Conservation (phyloP, 2,113 vertebrate species). For the Eulemur macaco region DNA sequence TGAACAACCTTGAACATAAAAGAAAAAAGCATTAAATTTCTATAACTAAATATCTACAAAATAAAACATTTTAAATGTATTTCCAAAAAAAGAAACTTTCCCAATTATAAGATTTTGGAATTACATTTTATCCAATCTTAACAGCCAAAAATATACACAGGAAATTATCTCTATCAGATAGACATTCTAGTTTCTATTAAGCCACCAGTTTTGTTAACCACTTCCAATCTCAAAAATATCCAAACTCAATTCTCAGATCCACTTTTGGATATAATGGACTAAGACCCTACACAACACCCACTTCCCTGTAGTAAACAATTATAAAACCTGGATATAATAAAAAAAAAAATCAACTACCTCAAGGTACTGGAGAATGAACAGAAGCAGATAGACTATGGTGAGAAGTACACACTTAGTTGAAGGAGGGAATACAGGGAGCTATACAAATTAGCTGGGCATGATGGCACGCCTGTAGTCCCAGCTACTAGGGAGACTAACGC, state of each 20-base stretch:
- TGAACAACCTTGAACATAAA: conserved; percentile 92
- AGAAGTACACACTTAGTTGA: not conserved
- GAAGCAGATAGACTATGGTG: not conserved
- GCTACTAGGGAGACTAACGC: too few relatives aligned
- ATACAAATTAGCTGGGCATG: not conserved
- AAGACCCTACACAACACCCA: not conserved
- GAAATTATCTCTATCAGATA: not conserved
- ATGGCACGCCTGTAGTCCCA: too few relatives aligned
- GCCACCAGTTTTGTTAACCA: not conserved
- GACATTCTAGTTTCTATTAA: conserved; percentile 14
- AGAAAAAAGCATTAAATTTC: not conserved
- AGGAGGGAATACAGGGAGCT: not conserved
- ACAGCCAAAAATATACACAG: not conserved
- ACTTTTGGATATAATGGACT: not conserved
- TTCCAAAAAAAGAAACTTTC: not conserved
- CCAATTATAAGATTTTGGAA: conserved; percentile 40
- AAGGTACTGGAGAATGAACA: not conserved
- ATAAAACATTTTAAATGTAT: conserved; percentile 9
- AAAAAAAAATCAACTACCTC: not conserved
- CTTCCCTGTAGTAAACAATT: not conserved
- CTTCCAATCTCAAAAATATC: not conserved
- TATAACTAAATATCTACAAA: not conserved
- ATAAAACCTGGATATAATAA: not conserved
- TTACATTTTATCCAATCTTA: not conserved
- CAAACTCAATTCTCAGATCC: conserved; percentile 21